Evolutionary conservation across 2,888 invertebrate genomes (phyloP), one percentile per base, ranked within the genome.

Genomic region (Stomorhina lunata): DNA sequence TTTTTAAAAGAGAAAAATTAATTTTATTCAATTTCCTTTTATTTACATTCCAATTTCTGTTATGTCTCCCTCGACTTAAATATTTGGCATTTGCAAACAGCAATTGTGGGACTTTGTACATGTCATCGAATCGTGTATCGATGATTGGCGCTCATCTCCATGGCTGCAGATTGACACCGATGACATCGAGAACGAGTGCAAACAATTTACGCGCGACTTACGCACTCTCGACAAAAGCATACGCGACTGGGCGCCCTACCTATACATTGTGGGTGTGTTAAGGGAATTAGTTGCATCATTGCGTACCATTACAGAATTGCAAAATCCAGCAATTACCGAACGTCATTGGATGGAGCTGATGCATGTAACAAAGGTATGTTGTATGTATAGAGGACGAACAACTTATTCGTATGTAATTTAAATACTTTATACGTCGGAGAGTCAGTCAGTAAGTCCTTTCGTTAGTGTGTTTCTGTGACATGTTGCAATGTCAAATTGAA

Each of bases 81-180:
- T 76, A 68, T 68, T 76, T 68, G 48, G 12, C 20, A 50, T 22
- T 61, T 22, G 25, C 20, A 22, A 17, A n/a, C 80, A 95, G 93
- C 94, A 95, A 91, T 92, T 98, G 15, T 99, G 98, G 98, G 98
- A 99, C 91, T 98, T 97, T 91, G 95, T 96, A 71, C 93, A 93
- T 86, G 94, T 98, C 83, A 96, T 98, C 68, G 93, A 94, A 89
- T 95, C 95, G 12, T 96, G 95, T 86, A 95, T 98, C 84, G 94
- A 96, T 84, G 96, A 96, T 90, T 99, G 99, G 98, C 97, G 98
- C 91, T 95, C 94, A 80, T 98, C 98, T 0, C 94, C 95, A 7
- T 99, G 98, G 98, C 95, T 95, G 88, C 95, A 95, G 89, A 97
- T 99, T 84, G 98, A 98, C 88, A 97, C 98, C 3, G 99, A 99